Conservation (phyloP, 2,888 invertebrate species). For the Thecophora atra region DNA sequence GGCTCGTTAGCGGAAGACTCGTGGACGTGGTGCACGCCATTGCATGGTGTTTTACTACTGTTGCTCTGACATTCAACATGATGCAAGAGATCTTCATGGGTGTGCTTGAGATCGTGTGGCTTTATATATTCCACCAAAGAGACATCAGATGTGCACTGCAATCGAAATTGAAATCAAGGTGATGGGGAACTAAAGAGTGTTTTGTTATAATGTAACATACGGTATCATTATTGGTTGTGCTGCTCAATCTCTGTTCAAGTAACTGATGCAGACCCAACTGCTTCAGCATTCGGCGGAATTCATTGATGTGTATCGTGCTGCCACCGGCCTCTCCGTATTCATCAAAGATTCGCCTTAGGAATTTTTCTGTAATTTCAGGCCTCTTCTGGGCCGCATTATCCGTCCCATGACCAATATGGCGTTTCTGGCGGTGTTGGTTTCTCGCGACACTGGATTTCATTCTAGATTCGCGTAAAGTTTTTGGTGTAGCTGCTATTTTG, state of each 20-base stretch:
- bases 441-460: neutral
- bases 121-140: slow-evolving; percentile 55
- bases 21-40: neutral
- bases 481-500: neutral
- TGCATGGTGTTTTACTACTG: neutral
- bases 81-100: slow-evolving; percentile 40
- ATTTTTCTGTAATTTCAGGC: slow-evolving; percentile 69
- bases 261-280: slow-evolving; percentile 70
- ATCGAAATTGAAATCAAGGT: slow-evolving; percentile 20
- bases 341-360: slow-evolving; percentile 74
- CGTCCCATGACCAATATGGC: slow-evolving; percentile 59
- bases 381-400: slow-evolving; percentile 42
- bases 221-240: slow-evolving; percentile 37
- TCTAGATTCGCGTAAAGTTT: neutral
- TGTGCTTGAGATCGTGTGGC: slow-evolving; percentile 49
- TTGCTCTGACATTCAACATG: slow-evolving; percentile 21
- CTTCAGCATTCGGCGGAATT: slow-evolving; percentile 75
- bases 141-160: slow-evolving; percentile 54
- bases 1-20: slow-evolving; percentile 1
- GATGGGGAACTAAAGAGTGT: neutral
- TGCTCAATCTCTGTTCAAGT: slow-evolving; percentile 52
- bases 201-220: slow-evolving; percentile 4
- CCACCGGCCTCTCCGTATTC: slow-evolving; percentile 70
- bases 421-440: slow-evolving; percentile 51
- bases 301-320: slow-evolving; percentile 72